Evolutionary conservation across 2,888 invertebrate species (phyloP), one percentile per base, ranked within the genome.

Genomic region (Harpalus rubripes): DNA sequence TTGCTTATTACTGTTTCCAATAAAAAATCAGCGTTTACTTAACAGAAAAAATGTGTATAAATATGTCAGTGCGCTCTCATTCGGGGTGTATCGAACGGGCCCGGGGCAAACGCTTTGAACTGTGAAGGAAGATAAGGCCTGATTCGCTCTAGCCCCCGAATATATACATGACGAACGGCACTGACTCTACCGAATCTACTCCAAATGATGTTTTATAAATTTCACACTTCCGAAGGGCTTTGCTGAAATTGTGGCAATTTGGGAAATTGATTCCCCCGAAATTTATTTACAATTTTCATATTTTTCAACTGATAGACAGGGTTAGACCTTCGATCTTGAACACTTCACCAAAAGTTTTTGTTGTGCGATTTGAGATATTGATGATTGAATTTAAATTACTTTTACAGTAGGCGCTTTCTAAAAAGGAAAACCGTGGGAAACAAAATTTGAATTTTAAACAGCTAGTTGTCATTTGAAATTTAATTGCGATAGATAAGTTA

Each of bases 261-360:
- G 44, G 44, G 44, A 52, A 52, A 52, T 52, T 52, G 44, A 52
- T 52, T 52, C 44, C 12, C 44, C 12, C 10, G 10, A 52, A 52
- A 52, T 52, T 52, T 52, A 52, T 52, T 52, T 52, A 52, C 44
- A 52, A 52, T 52, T 52, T 52, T 52, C 44, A 52, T 52, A 52
- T 52, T 52, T 52, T 52, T 52, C 10, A 52, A 52, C 44, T 52
- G 44, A 52, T 52, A 52, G 44, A 52, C 44, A 52, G 10, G 44
- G 44, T 52, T 52, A 52, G 44, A 52, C 10, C 44, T 52, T 52
- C 44, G 32, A 32, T 32, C 10, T 52, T 52, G 44, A 52, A 52
- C 32, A 32, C 5, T 32, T 32, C 5, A 32, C 32, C 32, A 32
- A 32, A 5, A 32, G 32, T 32, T 32, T 32, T 32, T 32, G 32